phyloP scores from a whole-genome alignment of 2,113 vertebrate species.

The Steatornis caripensis region DNA sequence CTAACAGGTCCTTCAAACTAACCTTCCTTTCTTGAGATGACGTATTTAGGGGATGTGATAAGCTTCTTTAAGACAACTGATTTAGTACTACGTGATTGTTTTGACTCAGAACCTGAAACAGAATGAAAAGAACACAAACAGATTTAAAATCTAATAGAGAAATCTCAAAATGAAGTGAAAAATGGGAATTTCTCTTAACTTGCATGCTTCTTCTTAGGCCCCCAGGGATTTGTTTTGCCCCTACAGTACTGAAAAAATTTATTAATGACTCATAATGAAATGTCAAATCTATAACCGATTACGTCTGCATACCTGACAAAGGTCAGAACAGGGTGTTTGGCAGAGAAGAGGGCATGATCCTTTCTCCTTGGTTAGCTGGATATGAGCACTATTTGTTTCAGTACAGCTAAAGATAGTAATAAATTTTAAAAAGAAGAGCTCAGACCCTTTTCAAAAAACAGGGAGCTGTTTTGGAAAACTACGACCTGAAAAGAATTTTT shows the following conservation, averaged over 20 bases:
- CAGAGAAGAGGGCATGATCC: not conserved
- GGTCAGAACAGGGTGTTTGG: not conserved
- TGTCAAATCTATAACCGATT: not conserved
- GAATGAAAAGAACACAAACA: not conserved
- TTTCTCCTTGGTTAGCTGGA: not conserved
- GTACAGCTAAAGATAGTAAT: not conserved
- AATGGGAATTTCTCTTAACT: not conserved
- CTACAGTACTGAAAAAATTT: not conserved
- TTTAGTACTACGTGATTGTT: not conserved
- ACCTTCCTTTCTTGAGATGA: not conserved
- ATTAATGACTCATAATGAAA: not conserved
- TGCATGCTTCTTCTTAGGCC: not conserved
- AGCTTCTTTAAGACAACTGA: not conserved
- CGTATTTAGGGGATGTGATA: not conserved
- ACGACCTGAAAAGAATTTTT: slow-evolving; percentile 20
- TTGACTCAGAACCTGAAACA: not conserved
- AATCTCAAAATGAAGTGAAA: not conserved
- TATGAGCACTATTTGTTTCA: not conserved
- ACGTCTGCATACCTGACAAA: not conserved
- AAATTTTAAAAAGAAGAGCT: not conserved
- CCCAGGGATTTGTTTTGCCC: not conserved
- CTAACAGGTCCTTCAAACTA: not conserved
- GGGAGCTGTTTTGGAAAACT: not conserved
- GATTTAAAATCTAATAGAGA: not conserved
- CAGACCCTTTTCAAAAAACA: not conserved